Conservation (phyloP, 2,888 invertebrate genomes). For the Deroplatys truncata region DNA sequence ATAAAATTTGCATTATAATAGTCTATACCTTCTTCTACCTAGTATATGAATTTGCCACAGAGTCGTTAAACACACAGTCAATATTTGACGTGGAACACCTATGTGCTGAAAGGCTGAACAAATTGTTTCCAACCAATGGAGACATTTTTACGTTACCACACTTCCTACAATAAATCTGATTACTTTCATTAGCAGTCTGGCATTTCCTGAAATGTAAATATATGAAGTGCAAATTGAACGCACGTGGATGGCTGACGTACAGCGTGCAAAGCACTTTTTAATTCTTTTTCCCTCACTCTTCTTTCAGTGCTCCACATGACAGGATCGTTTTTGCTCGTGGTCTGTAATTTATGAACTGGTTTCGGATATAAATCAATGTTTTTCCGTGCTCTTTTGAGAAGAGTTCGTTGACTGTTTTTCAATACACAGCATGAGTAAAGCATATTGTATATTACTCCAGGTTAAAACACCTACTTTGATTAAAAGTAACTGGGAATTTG, state of each 20-base stretch:
- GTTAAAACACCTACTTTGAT: too few relatives aligned
- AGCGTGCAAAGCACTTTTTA: neutral
- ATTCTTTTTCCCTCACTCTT: neutral
- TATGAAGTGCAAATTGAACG: neutral
- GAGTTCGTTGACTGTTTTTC: neutral
- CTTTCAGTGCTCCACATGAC: neutral
- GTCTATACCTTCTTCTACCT: neutral
- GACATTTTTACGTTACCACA: neutral
- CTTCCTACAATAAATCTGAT: neutral
- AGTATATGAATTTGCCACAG: neutral
- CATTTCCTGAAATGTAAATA: neutral
- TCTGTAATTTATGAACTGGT: neutral
- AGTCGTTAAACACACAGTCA: neutral
- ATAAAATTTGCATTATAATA: neutral
- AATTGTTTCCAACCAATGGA: neutral
- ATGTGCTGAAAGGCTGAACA: neutral
- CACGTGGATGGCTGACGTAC: neutral
- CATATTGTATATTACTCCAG: neutral
- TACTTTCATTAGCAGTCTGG: neutral
- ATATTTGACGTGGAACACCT: neutral
- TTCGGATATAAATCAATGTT: neutral
- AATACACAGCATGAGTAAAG: neutral
- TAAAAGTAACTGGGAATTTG: too few relatives aligned
- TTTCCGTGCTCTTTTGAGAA: neutral
- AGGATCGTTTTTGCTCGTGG: neutral